Base-by-base conservation (phyloP, 2,797 vertebrate genomes). In the Cossypha niveicapilla region DNA sequence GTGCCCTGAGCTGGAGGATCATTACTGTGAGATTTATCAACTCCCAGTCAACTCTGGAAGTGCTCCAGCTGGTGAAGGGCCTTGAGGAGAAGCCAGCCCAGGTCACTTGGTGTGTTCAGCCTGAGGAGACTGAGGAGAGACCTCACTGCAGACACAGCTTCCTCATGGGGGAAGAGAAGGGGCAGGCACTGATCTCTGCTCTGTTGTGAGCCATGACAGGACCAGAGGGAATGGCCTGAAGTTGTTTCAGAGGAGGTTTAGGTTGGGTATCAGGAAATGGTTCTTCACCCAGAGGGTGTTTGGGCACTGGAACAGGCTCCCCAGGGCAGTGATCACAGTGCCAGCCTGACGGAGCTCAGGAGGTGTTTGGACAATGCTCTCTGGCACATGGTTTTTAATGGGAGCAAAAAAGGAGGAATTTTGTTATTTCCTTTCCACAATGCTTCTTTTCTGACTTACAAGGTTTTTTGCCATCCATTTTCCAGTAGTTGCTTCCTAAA, bases 41-140 rank as follows among this genome's bases (percentile, higher is more conserved):
- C 14, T 23, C 44, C n/a, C 2, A 3, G 12, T 16, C 53, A 44
- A 13, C 6, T 10, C 27, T 66, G 27, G 18, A 44, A 44, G 37
- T 1, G 27, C 44, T 74, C 25, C n/a, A 58, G 37, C 27, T 58
- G n/a, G 22, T 44, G 37, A 58, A 58, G 22, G 5, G 44, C 44
- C 61, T 32, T 23, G 22, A 74, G 44, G 27, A 58, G 18, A 50
- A 57, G n/a, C 7, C 0, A 0, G 53, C 12, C 30, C 6, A 27
- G 37, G 12, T n/a, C 44, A 35, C 27, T 58, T 23, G 44, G 22
- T 42, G 2, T 0, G 22, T 66, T 58, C 0, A 0, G n/a, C 4
- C 42, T 23, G 30, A 66, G 27, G 53, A 74, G 22, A 19, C 22
- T 8, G 12, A 74, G n/a, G 18, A 1, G 9, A 74, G 8, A 35